These are phyloP conservation scores for Syrmaticus mikado DNA, from an alignment of 2,113 vertebrate species.

Conservation along the genomic window DNA sequence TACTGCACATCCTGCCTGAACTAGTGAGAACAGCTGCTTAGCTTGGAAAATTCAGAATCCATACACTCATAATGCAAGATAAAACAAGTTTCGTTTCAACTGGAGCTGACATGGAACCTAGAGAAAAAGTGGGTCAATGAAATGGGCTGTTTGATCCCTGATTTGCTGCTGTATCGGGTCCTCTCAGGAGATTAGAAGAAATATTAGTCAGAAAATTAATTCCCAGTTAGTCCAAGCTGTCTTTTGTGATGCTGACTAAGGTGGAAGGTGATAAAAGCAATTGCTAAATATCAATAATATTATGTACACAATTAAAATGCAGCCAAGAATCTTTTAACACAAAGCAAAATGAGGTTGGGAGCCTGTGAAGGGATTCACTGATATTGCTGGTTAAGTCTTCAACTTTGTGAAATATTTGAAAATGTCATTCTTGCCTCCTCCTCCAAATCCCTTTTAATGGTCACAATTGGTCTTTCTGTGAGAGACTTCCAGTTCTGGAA, in stretches of 20 bases:
- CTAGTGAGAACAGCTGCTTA: not conserved
- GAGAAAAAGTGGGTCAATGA: not conserved
- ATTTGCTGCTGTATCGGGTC: not conserved
- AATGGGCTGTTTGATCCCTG: not conserved
- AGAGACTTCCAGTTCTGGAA: conserved; percentile 31
- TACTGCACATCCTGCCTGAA: not conserved
- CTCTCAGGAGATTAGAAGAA: conserved; percentile 49
- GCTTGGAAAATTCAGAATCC: not conserved
- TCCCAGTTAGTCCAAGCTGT: conserved; percentile 25
- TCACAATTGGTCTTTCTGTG: conserved; percentile 20
- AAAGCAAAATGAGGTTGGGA: conserved; percentile 14
- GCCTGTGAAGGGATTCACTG: not conserved
- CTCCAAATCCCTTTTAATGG: conserved; percentile 50
- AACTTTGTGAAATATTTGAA: conserved; percentile 17
- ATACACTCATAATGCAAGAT: not conserved
- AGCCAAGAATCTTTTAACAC: conserved; percentile 13
- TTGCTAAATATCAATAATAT: conserved; percentile 53
- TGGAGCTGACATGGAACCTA: not conserved
- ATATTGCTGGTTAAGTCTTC: conserved; percentile 29
- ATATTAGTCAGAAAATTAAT: conserved; percentile 30
- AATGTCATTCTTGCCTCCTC: conserved; percentile 17
- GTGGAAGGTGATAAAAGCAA: conserved; percentile 49
- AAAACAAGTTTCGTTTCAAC: not conserved
- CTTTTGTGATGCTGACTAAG: conserved; percentile 38
- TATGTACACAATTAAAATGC: conserved; percentile 52